Evolutionary conservation across 2,888 invertebrate genomes (phyloP), one percentile per base, ranked within the genome.

Genomic region (Drosophila leonis): DNA sequence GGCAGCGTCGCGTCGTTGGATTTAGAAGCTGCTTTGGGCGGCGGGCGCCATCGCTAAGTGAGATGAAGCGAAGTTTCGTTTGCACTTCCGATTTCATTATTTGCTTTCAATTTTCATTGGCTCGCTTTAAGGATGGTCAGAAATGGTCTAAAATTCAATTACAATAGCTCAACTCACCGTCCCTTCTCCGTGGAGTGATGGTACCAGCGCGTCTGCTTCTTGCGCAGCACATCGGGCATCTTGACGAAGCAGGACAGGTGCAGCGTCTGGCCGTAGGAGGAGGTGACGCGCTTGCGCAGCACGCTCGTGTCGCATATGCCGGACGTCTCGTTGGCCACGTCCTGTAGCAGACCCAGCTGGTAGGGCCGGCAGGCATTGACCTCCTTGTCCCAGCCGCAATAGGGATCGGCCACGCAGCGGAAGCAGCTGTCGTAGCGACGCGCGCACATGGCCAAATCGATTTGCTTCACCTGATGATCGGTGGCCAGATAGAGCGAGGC

Each of bases 331-430:
- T 98, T 98, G 48, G 97, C 97, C 65, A 98, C 98, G 91, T 98
- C 98, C 95, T 98, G 97, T 74, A 93, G 79, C 94, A 94, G 96
- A 95, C 97, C 98, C 75, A 97, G 95, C 85, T 96, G 95, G 92
- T 97, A 98, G 20, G 98, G 97, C 83, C 97, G 96, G 93, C 98
- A 98, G 60, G 96, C 95, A 72, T 96, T 96, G 24, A 96, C 95
- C 80, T 98, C 97, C 83, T 97, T 96, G 92, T 98, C 98, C 98
- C 98, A 98, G 41, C 98, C 98, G 91, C 98, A 98, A 93, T 98
- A 98, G 0, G 98, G 98, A 94, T 98, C 98, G 88, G 97, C 96
- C 13, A 98, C 97, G 94, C 98, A 98, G 60, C 98, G 94, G 83
- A 98, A 95, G 92, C 98, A 98, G 90, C 97, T 98, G 93, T 98